Percentiles rank a stretch among this genome's conserved stretches.
Evolutionary conservation across 2,113 vertebrate genomes (phyloP).

Genomic region (Hystrix brachyura): DNA sequence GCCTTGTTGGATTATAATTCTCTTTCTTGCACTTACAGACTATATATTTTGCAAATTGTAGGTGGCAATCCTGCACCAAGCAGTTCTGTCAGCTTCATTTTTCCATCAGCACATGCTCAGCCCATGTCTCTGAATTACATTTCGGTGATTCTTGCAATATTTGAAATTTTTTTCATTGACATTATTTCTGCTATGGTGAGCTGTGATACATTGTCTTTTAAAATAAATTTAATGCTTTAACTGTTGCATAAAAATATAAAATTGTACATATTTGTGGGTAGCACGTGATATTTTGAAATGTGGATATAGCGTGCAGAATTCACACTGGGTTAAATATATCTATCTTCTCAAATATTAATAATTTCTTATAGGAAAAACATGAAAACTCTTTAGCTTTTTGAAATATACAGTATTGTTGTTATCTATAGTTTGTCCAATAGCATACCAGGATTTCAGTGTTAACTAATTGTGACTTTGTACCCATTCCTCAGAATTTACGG

Average conservation of each 20-base stretch:
- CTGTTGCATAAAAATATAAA: neutral
- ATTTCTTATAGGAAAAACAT: neutral
- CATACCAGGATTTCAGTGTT: neutral
- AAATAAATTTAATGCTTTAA: neutral
- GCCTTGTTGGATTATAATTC: neutral
- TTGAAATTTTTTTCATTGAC: neutral
- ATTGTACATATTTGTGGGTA: neutral
- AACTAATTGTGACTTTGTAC: too few species aligned
- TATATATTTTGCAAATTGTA: neutral
- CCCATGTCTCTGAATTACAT: neutral
- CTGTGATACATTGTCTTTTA: neutral
- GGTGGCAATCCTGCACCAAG: neutral
- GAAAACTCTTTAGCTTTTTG: neutral
- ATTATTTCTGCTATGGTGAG: neutral
- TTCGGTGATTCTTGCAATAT: neutral
- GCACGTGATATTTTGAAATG: neutral
- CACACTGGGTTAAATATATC: neutral
- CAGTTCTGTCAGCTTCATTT: neutral
- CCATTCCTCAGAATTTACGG: too few species aligned
- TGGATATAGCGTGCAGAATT: neutral
- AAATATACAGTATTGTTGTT: neutral
- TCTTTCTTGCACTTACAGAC: neutral
- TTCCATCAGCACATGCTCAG: neutral
- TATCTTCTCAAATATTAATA: neutral
- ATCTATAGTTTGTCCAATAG: neutral